Evolutionary conservation across 1,140 invertebrate genomes (phyloP).

Genomic region (Nylanderia fulva): DNA sequence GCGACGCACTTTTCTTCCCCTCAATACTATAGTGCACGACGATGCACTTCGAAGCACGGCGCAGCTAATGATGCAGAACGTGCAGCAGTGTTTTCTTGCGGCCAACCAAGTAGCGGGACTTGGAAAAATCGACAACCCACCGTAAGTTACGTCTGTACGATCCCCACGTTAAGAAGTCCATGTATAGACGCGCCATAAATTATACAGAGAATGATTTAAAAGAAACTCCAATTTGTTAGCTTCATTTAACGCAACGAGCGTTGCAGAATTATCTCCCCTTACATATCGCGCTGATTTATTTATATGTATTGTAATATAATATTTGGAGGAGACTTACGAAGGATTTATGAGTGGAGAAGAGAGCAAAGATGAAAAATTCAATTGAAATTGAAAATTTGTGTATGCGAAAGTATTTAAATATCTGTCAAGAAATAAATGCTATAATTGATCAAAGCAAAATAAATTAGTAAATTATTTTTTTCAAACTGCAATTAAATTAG

Average conservation of each 20-base stretch:
- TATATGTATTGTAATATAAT: slow-evolving; percentile 20
- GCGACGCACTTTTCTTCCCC: slow-evolving; percentile 46
- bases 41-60: slow-evolving; percentile 39
- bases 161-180: slow-evolving; percentile 39
- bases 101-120: slow-evolving; percentile 43
- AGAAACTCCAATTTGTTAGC: slow-evolving; percentile 41
- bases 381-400: not conserved
- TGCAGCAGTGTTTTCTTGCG: slow-evolving; percentile 59
- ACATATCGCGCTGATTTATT: slow-evolving; percentile 61
- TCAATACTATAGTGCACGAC: slow-evolving; percentile 15
- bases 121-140: slow-evolving; percentile 32
- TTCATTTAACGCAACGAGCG: slow-evolving; percentile 46
- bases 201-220: slow-evolving; percentile 51
- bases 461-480: slow-evolving; percentile 24
- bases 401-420: not conserved
- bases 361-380: not conserved
- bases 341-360: not conserved
- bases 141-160: slow-evolving; percentile 60
- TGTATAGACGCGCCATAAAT: slow-evolving; percentile 46
- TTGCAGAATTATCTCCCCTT: slow-evolving; percentile 42
- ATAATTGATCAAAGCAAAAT: not conserved
- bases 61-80: slow-evolving; percentile 60
- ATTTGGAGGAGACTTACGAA: not conserved
- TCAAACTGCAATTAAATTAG: not conserved
- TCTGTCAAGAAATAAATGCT: slow-evolving; percentile 13